phyloP scores from a whole-genome alignment of 2,797 vertebrate genomes.

The Thunnus albacares region DNA sequence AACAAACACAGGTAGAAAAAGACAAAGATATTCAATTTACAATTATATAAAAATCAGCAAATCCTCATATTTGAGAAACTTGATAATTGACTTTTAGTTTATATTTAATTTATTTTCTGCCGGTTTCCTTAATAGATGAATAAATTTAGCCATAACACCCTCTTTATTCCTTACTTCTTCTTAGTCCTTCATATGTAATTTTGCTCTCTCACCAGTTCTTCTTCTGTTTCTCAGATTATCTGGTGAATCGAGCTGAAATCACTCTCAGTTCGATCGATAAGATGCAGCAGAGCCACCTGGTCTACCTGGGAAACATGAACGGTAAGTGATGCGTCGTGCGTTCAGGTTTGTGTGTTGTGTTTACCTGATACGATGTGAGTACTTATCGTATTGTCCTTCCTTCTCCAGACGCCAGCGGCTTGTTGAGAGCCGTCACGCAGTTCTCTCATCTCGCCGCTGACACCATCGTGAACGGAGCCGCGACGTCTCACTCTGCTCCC shows the following conservation, averaged over 20 bases:
- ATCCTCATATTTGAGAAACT: too few relatives aligned
- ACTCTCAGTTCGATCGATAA: slow-evolving; percentile 88
- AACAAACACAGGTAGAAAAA: too few relatives aligned
- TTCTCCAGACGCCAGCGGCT: slow-evolving; percentile 84
- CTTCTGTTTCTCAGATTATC: slow-evolving; percentile 88
- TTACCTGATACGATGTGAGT: background rate
- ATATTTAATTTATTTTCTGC: too few relatives aligned
- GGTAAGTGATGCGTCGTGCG: slow-evolving; percentile 62
- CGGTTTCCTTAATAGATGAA: too few relatives aligned
- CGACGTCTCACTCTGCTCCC: slow-evolving; percentile 90
- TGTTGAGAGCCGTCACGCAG: slow-evolving; percentile 90
- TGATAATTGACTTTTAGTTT: too few relatives aligned
- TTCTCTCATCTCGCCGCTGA: slow-evolving; percentile 93
- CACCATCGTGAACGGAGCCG: slow-evolving; percentile 90
- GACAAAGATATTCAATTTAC: too few relatives aligned
- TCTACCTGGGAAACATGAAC: slow-evolving; percentile 78
- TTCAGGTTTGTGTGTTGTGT: background rate
- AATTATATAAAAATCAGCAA: too few relatives aligned
- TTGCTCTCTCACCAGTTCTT: background rate
- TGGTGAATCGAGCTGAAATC: slow-evolving; percentile 89
- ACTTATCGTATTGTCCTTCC: background rate
- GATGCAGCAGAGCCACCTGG: slow-evolving; percentile 85
- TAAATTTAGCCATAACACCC: too few relatives aligned
- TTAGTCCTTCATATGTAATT: background rate
- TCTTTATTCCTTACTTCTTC: too few relatives aligned